These are phyloP conservation scores for Acleris cristana DNA, from an alignment of 2,888 invertebrate genomes.

Conservation along the genomic window DNA sequence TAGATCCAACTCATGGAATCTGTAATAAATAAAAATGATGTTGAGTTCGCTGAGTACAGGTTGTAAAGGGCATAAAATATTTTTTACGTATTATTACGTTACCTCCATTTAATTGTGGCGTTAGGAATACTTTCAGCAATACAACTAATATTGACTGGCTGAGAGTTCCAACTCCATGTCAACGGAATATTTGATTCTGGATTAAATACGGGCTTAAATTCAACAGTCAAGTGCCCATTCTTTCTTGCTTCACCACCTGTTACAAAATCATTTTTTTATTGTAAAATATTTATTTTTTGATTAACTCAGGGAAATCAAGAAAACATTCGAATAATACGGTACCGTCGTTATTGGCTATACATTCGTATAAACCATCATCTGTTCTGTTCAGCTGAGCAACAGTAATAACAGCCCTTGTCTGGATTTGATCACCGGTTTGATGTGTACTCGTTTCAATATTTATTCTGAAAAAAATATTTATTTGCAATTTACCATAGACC, in stretches of 20 bases:
- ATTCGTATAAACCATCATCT: slow-evolving; percentile 95
- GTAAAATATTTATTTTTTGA: too few relatives aligned
- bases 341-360: slow-evolving; percentile 91
- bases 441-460: slow-evolving; percentile 82
- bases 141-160: slow-evolving; percentile 93
- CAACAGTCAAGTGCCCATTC: slow-evolving; percentile 92
- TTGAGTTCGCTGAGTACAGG: background rate
- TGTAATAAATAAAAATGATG: slow-evolving; percentile 40
- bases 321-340: slow-evolving; percentile 31
- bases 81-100: slow-evolving; percentile 36
- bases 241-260: slow-evolving; percentile 87
- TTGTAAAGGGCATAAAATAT: background rate
- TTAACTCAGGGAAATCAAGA: background rate
- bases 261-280: background rate
- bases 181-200: slow-evolving; percentile 86
- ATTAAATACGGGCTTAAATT: slow-evolving; percentile 92
- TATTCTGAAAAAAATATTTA: slow-evolving; percentile 74
- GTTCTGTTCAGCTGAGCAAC: slow-evolving; percentile 86
- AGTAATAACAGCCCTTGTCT: slow-evolving; percentile 85
- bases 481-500: slow-evolving; percentile 19
- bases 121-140: slow-evolving; percentile 95
- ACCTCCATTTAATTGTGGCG: slow-evolving; percentile 94
- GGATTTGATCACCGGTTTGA: slow-evolving; percentile 77
- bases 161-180: slow-evolving; percentile 92
- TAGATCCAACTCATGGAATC: slow-evolving; percentile 80